Evolutionary conservation across 2,113 vertebrate genomes (phyloP).

Genomic region (Ceyx margarethae): DNA sequence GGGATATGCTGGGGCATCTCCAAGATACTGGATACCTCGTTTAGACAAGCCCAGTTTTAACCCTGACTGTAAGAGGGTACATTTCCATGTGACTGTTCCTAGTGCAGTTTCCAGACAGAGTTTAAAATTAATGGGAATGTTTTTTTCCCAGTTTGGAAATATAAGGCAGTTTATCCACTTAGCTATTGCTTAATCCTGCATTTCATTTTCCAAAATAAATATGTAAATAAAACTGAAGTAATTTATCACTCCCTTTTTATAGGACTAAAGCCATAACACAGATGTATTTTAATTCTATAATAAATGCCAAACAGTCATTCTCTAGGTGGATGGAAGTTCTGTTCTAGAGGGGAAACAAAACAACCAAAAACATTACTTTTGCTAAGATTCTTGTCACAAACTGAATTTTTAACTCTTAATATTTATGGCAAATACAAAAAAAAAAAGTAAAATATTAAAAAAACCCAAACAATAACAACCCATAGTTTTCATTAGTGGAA

Average conservation of each 20-base stretch:
- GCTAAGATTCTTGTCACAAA: not conserved
- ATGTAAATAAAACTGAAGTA: not conserved
- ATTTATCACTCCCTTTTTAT: not conserved
- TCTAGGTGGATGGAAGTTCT: not conserved
- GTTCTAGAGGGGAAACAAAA: not conserved
- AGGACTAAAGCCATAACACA: not conserved
- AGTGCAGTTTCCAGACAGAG: not conserved
- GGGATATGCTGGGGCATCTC: not conserved
- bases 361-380: not conserved
- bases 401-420: not conserved
- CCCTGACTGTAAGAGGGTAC: not conserved
- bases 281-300: not conserved
- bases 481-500: not conserved
- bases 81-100: not conserved
- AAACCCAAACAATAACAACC: too few relatives aligned
- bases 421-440: not conserved
- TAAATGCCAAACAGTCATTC: not conserved
- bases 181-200: not conserved
- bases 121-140: not conserved
- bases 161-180: not conserved
- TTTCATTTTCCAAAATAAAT: not conserved
- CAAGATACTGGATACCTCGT: not conserved
- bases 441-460: not conserved
- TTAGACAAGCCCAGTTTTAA: not conserved
- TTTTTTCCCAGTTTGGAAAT: not conserved